These are phyloP conservation scores for Paraescarpia echinospica DNA, from an alignment of 1,140 invertebrate species.

Conservation along the genomic window DNA sequence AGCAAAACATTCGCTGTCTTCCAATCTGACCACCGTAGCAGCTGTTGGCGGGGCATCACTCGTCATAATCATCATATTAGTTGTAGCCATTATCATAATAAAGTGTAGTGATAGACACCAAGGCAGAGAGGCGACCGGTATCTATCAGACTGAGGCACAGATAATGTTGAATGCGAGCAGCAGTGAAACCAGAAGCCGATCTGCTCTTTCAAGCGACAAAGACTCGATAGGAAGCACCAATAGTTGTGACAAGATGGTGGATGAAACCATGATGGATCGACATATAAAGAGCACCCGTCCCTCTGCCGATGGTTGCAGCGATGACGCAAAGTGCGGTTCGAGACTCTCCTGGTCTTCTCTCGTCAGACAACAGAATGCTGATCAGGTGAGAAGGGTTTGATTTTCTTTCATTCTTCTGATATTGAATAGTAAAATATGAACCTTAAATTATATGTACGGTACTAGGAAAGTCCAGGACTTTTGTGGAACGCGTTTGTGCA, in stretches of 20 bases:
- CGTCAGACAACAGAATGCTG: neutral
- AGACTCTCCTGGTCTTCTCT: neutral
- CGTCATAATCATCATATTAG: slow-evolving; percentile 9
- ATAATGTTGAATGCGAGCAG: slow-evolving; percentile 11
- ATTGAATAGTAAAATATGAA: no score
- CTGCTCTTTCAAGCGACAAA: neutral
- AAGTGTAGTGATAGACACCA: slow-evolving; percentile 10
- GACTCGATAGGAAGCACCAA: neutral
- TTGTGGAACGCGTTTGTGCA: no score
- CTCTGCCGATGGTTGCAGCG: neutral
- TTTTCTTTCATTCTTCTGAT: neutral
- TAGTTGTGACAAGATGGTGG: neutral
- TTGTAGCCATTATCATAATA: slow-evolving; percentile 8
- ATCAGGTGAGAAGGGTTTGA: neutral
- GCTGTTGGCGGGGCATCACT: neutral
- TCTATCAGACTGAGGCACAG: neutral
- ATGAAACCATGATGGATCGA: neutral
- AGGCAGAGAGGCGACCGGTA: neutral
- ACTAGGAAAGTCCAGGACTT: no score
- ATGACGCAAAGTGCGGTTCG: neutral
- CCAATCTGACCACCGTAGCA: slow-evolving; percentile 8
- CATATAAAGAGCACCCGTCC: neutral
- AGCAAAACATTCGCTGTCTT: neutral
- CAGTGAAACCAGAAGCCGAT: neutral
- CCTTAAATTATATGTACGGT: no score